Conservation (phyloP, 2,888 invertebrate species). For the Osmoderma eremita region DNA sequence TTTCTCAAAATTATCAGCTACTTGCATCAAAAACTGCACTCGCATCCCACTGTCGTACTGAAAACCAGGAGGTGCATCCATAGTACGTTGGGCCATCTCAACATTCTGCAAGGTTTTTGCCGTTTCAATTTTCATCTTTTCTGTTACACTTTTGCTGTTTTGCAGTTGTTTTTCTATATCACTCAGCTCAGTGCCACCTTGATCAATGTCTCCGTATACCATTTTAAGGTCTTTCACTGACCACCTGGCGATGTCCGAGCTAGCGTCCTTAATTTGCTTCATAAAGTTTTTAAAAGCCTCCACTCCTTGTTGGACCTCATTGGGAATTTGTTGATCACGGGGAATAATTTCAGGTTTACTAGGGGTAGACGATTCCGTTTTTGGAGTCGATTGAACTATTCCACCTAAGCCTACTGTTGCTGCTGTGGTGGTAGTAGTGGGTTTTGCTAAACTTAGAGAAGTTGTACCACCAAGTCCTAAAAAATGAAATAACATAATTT, state of each 20-base stretch:
- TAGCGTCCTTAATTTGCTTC: slow-evolving; percentile 83
- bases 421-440: slow-evolving; percentile 44
- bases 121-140: slow-evolving; percentile 77
- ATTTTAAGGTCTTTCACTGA: slow-evolving; percentile 72
- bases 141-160: slow-evolving; percentile 69
- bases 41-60: slow-evolving; percentile 82
- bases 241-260: slow-evolving; percentile 79
- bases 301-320: slow-evolving; percentile 80
- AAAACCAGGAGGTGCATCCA: slow-evolving; percentile 78
- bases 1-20: slow-evolving; percentile 76
- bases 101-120: slow-evolving; percentile 76
- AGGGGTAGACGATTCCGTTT: slow-evolving; percentile 52
- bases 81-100: slow-evolving; percentile 82
- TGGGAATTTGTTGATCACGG: slow-evolving; percentile 76
- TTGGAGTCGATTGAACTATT: slow-evolving; percentile 66
- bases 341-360: slow-evolving; percentile 66
- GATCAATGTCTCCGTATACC: slow-evolving; percentile 72
- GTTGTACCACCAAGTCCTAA: slow-evolving; percentile 44
- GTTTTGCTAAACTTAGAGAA: slow-evolving; percentile 38
- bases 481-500: not conserved
- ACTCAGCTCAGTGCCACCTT: slow-evolving; percentile 69
- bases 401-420: slow-evolving; percentile 75
- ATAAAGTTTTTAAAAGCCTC: slow-evolving; percentile 85
- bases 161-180: slow-evolving; percentile 73
- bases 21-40: slow-evolving; percentile 74